Base-by-base conservation (phyloP, 1,140 invertebrate genomes). In the Eriocheir sinensis region DNA sequence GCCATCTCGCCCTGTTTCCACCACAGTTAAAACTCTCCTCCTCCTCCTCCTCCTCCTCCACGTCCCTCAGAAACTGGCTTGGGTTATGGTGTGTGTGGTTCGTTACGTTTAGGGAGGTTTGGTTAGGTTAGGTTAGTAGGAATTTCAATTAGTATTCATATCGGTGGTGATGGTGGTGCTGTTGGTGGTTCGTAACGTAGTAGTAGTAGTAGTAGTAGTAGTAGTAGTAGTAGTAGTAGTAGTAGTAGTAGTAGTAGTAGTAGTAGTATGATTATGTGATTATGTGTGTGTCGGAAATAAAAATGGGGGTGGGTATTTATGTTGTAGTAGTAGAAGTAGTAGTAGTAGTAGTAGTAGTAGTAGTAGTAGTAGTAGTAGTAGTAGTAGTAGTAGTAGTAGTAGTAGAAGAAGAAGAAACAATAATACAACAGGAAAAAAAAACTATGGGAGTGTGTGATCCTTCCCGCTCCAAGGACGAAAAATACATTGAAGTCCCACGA, bases 261-360 rank as follows among this genome's bases (percentile, higher is more conserved):
- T n/a, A 72, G 60, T 72, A 72, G 60, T n/a, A 72, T 1, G 6
- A 60, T 15, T 17, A 53, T 21, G 12, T n/a, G n/a, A n/a, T n/a
- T n/a, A n/a, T n/a, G n/a, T n/a, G n/a, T n/a, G n/a, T n/a, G n/a
- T n/a, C n/a, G n/a, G n/a, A n/a, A n/a, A n/a, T n/a, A n/a, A n/a
- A n/a, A n/a, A n/a, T n/a, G n/a, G n/a, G n/a, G n/a, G n/a, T n/a
- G n/a, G n/a, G n/a, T n/a, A n/a, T n/a, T n/a, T n/a, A n/a, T n/a
- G 60, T 72, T n/a, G 60, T 72, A 72, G 60, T 72, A 72, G 60
- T 72, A 72, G 60, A n/a, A 72, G 60, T 72, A 72, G 60, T 72
- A 72, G 60, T n/a, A 72, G 27, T 72, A 72, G 60, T 72, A 72
- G 60, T 72, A 72, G 60, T 72, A 72, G 60, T n/a, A 72, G 27